phyloP scores from a whole-genome alignment of 2,797 vertebrate genomes.

The Loriculus beryllinus region DNA sequence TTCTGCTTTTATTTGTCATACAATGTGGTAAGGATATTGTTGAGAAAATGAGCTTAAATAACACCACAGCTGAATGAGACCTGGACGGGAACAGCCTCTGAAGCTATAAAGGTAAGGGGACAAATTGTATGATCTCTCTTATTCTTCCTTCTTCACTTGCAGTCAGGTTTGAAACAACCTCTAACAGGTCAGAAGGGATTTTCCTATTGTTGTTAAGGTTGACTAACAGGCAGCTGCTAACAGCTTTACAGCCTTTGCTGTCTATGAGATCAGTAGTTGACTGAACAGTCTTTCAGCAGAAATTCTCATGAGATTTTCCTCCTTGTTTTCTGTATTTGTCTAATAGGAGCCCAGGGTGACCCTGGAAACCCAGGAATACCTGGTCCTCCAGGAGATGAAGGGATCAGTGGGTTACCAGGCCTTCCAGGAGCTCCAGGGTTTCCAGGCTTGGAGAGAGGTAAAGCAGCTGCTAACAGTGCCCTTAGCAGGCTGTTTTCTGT shows the following conservation, averaged over 20 bases:
- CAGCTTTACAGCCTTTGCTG: background rate
- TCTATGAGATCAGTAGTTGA: background rate
- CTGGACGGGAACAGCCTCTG: background rate
- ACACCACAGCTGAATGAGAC: background rate
- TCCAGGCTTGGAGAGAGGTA: conserved; percentile 69
- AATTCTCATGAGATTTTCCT: background rate
- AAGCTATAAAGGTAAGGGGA: background rate
- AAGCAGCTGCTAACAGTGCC: background rate
- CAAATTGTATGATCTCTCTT: background rate
- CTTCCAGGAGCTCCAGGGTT: conserved; percentile 68
- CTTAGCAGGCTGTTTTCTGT: background rate
- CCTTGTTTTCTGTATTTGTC: background rate
- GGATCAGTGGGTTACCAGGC: conserved; percentile 67
- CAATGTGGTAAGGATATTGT: background rate
- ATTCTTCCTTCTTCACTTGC: background rate
- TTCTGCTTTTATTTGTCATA: background rate
- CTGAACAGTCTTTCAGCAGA: background rate
- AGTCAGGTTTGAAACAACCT: background rate
- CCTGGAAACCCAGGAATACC: conserved; percentile 75
- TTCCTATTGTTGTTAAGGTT: background rate
- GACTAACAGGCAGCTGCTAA: background rate
- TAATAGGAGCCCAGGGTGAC: conserved; percentile 82
- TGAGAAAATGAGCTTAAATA: background rate
- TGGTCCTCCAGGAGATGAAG: conserved; percentile 77
- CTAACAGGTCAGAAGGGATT: background rate